These are phyloP conservation scores for Labeo catla DNA, from an alignment of 2,113 vertebrate genomes.

Conservation along the genomic window DNA sequence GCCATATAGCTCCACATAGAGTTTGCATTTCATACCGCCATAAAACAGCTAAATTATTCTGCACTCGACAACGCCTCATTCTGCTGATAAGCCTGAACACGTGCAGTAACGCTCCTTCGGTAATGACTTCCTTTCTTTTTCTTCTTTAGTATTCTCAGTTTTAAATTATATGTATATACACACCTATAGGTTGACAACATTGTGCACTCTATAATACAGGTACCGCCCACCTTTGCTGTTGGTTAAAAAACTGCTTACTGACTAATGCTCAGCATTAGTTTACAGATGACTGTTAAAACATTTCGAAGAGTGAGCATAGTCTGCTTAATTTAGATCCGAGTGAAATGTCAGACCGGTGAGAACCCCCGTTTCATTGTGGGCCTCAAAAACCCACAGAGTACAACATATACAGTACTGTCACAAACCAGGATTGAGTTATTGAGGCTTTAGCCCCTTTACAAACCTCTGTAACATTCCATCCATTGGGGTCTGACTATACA, in stretches of 20 bases:
- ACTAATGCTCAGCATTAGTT: background rate
- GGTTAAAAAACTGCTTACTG: background rate
- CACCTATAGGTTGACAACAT: background rate
- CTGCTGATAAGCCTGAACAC: slow-evolving; percentile 32
- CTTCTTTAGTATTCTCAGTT: no score
- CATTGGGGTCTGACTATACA: background rate
- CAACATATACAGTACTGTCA: background rate
- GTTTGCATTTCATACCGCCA: background rate
- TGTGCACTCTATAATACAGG: background rate
- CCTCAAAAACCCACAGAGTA: background rate
- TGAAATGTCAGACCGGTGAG: slow-evolving; percentile 8
- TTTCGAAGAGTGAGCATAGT: background rate
- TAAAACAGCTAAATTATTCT: background rate
- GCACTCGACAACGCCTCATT: slow-evolving; percentile 31
- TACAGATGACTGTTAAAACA: background rate
- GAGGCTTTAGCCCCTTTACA: no score
- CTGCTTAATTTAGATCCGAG: slow-evolving; percentile 32
- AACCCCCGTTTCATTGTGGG: slow-evolving; percentile 1
- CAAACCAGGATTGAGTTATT: background rate
- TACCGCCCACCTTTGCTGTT: background rate
- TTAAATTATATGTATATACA: no score
- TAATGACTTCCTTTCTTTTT: background rate
- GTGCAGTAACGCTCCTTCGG: background rate
- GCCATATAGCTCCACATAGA: background rate
- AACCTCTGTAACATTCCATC: background rate